Base-by-base conservation (phyloP, 2,888 invertebrate genomes). In the Drepanosiphum platanoidis region DNA sequence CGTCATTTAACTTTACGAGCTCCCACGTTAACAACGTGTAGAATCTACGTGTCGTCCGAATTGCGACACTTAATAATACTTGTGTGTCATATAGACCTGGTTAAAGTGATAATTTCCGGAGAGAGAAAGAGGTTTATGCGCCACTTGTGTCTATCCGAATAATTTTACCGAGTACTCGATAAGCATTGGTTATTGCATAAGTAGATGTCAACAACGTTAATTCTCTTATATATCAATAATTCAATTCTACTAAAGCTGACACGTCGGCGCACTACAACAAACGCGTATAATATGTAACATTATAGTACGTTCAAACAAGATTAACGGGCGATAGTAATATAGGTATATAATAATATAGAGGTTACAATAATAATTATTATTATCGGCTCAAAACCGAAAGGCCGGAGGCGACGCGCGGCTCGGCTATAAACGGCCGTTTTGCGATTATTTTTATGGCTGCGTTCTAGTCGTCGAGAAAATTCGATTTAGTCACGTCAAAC, bases 101-200 rank as follows among this genome's bases (percentile, higher is more conserved):
- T 52, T 84, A 84, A 84, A 84, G 77, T 84, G 84, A 84, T 77
- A 68, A 84, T 84, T 77, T 84, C 84, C 84, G 84, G 75, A 75
- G 66, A 75, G 66, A 27, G 52, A 58, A 30, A 52, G 66, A 68
- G 11, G 66, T 75, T 84, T 83, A 74, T 66, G 74, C 84, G 68
- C 68, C 84, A 84, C 84, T 84, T 68, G 77, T 77, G 42, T 82
- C 22, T 81, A 27, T 61, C 30, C 13, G 52, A 30, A 36, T 27
- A 30, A 81, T 58, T 52, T 81, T 71, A 58, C 15, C 4, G 42
- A 58, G 80, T 81, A 81, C 81, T 72, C 81, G 42, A 82, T 82
- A 82, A 82, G 22, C 71, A 81, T 71, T 34, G 72, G 61, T 72
- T 82, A 82, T 82, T 82, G 61, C 71, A 61, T 71, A 72, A 82